These are phyloP conservation scores for Bostrychus sinensis DNA, from an alignment of 2,113 vertebrate genomes.

Conservation along the genomic window DNA sequence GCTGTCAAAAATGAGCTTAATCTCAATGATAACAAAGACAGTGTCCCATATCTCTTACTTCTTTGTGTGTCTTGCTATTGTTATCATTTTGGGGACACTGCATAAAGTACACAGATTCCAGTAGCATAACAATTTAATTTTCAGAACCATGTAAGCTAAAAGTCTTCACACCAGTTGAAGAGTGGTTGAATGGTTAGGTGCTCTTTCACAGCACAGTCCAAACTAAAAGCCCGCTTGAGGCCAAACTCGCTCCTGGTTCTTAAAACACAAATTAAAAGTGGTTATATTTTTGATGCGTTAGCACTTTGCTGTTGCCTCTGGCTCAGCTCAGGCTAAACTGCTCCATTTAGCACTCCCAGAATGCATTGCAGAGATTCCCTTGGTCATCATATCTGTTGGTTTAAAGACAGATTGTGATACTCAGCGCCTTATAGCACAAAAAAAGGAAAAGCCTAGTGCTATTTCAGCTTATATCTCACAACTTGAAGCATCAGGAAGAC, in stretches of 20 bases:
- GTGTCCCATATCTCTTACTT: too few relatives aligned
- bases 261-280: conserved; percentile 20
- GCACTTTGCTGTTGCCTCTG: conserved; percentile 10
- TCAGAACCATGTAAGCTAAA: too few relatives aligned
- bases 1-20: too few relatives aligned
- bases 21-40: too few relatives aligned
- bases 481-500: neutral
- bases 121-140: too few relatives aligned
- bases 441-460: neutral
- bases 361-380: conserved; percentile 17
- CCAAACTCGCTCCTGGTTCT: neutral
- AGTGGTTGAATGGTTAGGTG: too few relatives aligned
- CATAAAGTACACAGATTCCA: too few relatives aligned
- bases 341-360: conserved; percentile 11
- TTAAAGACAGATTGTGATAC: conserved; percentile 1
- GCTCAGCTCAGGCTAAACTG: conserved; percentile 17
- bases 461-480: neutral
- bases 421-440: neutral
- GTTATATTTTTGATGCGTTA: conserved; percentile 23
- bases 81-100: too few relatives aligned
- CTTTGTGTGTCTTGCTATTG: too few relatives aligned
- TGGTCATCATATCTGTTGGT: neutral
- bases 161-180: too few relatives aligned
- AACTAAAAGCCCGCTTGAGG: neutral
- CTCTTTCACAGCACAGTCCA: neutral